Evolutionary conservation across 2,888 invertebrate species (phyloP).

Genomic region (Baronia brevicornis): DNA sequence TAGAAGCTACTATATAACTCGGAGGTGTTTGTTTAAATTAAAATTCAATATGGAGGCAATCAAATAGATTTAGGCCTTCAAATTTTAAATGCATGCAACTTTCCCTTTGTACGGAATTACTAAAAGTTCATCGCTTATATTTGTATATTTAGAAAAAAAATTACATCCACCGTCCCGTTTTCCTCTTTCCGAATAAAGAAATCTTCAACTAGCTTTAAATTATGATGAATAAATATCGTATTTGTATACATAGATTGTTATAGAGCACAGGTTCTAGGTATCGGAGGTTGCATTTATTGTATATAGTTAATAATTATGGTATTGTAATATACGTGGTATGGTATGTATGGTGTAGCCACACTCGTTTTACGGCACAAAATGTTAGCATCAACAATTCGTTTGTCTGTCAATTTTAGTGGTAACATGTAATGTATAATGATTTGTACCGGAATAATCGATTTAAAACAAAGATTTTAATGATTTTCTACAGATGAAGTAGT

Average conservation of each 20-base stretch:
- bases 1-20: too few species aligned
- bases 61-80: background rate
- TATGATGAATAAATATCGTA: slow-evolving; percentile 56
- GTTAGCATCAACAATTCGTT: slow-evolving; percentile 65
- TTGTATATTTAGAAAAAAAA: slow-evolving; percentile 56
- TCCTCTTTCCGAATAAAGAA: slow-evolving; percentile 63
- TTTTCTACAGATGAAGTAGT: slow-evolving; percentile 23
- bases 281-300: slow-evolving; percentile 72
- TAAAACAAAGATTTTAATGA: slow-evolving; percentile 26
- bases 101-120: slow-evolving; percentile 28
- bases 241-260: slow-evolving; percentile 75
- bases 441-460: slow-evolving; percentile 41
- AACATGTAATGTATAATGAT: slow-evolving; percentile 46
- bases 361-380: slow-evolving; percentile 75
- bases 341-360: slow-evolving; percentile 67
- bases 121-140: slow-evolving; percentile 43
- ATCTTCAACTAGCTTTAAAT: slow-evolving; percentile 67
- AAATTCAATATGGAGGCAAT: background rate
- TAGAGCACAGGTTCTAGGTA: slow-evolving; percentile 73
- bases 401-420: slow-evolving; percentile 71
- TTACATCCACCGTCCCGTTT: slow-evolving; percentile 72
- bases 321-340: slow-evolving; percentile 59
- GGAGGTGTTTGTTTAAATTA: too few species aligned
- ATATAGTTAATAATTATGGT: slow-evolving; percentile 61
- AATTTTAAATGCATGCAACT: slow-evolving; percentile 31